phyloP scores from a whole-genome alignment of 37 sponge, comb jelly and placozoan genomes.

The Hexactinellida sp. region DNA sequence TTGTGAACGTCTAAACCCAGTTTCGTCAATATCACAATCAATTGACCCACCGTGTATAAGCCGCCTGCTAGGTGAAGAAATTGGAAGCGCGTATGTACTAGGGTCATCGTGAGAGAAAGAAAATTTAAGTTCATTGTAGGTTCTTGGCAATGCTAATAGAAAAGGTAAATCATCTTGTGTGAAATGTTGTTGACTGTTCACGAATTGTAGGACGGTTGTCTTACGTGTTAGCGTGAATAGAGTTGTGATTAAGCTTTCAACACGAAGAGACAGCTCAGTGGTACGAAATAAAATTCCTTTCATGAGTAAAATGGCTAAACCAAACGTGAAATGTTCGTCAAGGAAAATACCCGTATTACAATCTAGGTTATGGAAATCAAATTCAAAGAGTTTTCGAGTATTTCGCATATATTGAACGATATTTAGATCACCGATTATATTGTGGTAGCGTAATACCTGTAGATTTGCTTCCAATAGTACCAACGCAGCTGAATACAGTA shows the following conservation, averaged over 20 bases:
- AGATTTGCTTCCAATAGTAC: conserved; percentile 8
- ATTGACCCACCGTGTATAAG: neutral
- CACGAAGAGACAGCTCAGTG: neutral
- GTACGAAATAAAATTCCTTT: conserved; percentile 5
- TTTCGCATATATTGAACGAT: neutral
- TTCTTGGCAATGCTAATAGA: neutral
- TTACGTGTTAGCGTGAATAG: neutral
- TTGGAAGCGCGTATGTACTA: neutral
- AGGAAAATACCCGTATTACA: neutral
- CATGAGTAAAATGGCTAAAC: neutral
- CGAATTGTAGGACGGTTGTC: neutral
- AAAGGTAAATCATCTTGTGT: neutral
- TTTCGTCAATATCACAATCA: neutral
- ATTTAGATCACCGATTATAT: neutral
- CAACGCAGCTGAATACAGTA: neutral
- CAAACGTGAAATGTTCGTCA: conserved; percentile 9
- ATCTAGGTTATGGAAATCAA: conserved; percentile 4
- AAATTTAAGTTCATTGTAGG: conserved; percentile 4
- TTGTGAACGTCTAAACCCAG: neutral
- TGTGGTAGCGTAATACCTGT: neutral
- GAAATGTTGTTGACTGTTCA: neutral
- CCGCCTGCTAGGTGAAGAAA: neutral
- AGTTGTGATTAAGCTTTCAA: conserved; percentile 15
- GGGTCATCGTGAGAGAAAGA: neutral
- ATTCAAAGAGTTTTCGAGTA: neutral